These are phyloP conservation scores for Acronicta alni DNA, from an alignment of 2,888 invertebrate genomes.

Conservation along the genomic window DNA sequence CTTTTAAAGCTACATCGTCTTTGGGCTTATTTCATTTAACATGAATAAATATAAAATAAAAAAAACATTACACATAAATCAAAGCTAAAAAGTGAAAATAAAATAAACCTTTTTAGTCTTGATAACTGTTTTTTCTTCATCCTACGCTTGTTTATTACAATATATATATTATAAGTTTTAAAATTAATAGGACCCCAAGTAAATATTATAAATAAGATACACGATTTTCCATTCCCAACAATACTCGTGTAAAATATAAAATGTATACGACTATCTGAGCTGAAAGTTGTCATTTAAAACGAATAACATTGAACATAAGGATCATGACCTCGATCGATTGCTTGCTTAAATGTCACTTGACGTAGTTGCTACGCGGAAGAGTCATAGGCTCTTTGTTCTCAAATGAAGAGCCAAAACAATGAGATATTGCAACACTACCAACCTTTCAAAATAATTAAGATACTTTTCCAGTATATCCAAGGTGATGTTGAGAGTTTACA, in stretches of 20 bases:
- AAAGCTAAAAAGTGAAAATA: no score
- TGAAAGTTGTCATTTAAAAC: constrained; percentile 50
- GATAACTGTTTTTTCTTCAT: no score
- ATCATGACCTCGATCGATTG: constrained; percentile 83
- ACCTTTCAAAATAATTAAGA: constrained; percentile 70
- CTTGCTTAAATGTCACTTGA: constrained; percentile 85
- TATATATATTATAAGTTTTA: no score
- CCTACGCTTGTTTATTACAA: no score
- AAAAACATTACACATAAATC: no score
- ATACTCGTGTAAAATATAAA: constrained; percentile 6
- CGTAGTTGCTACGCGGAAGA: constrained; percentile 83
- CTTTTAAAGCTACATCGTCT: no score
- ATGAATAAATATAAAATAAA: no score
- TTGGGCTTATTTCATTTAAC: no score
- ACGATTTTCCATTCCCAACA: background rate
- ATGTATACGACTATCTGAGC: constrained; percentile 24
- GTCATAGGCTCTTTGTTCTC: constrained; percentile 78
- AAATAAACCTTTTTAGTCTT: no score
- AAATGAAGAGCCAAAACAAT: constrained; percentile 77
- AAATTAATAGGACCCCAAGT: no score
- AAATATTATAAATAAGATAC: no score
- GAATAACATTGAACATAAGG: constrained; percentile 68
- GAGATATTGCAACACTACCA: constrained; percentile 72
- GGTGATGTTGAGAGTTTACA: constrained; percentile 47
- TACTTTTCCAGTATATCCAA: constrained; percentile 58